Evolutionary conservation across 2,113 vertebrate genomes (phyloP).

Genomic region (Peromyscus maniculatus): DNA sequence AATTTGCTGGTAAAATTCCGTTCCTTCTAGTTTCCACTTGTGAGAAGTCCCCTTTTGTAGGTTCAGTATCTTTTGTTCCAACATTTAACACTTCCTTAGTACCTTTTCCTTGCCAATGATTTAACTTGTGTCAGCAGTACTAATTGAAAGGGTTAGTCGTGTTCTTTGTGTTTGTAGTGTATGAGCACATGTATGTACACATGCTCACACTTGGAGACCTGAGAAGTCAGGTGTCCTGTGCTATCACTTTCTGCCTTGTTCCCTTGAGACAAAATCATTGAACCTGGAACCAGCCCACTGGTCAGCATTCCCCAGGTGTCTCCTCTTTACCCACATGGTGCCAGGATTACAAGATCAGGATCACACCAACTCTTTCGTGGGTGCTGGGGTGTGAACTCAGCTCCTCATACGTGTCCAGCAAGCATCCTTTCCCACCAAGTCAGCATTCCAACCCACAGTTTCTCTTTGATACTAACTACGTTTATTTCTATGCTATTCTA

Average conservation of each 20-base stretch:
- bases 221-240: background rate
- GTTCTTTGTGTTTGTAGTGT: background rate
- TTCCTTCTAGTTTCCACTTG: constrained; percentile 56
- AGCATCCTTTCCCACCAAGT: background rate
- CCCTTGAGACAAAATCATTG: background rate
- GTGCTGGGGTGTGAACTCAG: background rate
- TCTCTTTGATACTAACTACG: constrained; percentile 48
- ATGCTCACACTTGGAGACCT: background rate
- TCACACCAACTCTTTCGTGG: background rate
- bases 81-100: constrained; percentile 47
- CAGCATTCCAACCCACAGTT: background rate
- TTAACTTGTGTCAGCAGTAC: constrained; percentile 50
- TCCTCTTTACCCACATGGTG: background rate
- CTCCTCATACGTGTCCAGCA: background rate
- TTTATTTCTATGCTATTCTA: constrained; percentile 37
- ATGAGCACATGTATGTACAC: background rate
- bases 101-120: constrained; percentile 62
- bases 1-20: constrained; percentile 44
- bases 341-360: background rate
- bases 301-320: background rate
- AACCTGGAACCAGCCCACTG: no score
- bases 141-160: constrained; percentile 21
- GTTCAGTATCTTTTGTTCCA: constrained; percentile 51
- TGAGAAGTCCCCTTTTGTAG: constrained; percentile 39
- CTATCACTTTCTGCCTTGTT: background rate